Conservation (phyloP, 35 echinoderm and acorn worm genomes). For the Strongylocentrotus purpuratus region DNA sequence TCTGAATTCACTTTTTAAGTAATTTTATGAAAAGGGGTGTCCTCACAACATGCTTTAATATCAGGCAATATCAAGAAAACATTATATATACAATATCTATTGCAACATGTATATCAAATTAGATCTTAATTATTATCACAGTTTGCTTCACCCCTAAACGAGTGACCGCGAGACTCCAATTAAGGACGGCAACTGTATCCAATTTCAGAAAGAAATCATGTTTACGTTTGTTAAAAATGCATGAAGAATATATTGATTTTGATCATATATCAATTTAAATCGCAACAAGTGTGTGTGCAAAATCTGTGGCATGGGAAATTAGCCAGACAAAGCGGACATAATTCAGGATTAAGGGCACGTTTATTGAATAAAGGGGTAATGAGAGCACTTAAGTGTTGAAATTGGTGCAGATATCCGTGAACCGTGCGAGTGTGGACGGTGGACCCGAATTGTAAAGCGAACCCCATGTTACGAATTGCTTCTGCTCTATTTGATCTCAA, state of each 20-base stretch:
- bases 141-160: background rate
- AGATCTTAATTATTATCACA: background rate
- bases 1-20: no score
- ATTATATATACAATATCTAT: no score
- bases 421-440: background rate
- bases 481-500: background rate
- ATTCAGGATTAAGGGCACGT: background rate
- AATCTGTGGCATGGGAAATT: background rate
- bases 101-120: no score
- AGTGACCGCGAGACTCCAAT: background rate
- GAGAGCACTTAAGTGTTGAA: background rate
- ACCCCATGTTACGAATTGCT: background rate
- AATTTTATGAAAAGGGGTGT: no score
- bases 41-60: no score
- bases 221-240: background rate
- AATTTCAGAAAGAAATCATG: background rate
- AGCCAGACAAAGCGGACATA: background rate
- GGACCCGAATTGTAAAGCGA: background rate
- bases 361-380: constrained; percentile 14
- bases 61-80: no score
- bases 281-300: background rate
- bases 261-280: background rate
- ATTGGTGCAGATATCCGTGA: background rate
- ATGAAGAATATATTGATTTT: background rate
- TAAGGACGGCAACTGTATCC: background rate